Conservation (phyloP, 2,113 vertebrate species). For the Onychostoma macrolepis region DNA sequence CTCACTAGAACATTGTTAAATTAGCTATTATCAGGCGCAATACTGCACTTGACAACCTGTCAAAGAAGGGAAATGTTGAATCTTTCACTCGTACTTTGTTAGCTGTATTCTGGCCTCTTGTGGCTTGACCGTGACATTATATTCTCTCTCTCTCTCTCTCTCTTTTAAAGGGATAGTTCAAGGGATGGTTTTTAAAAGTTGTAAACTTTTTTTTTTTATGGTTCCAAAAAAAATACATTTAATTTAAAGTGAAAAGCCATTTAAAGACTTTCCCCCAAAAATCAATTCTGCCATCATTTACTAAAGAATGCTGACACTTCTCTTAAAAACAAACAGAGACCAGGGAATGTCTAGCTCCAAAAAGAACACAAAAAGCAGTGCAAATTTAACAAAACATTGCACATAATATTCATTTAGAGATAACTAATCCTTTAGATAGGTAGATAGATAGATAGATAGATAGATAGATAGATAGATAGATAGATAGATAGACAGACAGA, state of each 20-base stretch:
- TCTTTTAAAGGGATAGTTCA: neutral
- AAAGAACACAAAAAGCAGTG: too few species aligned
- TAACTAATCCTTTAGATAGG: neutral
- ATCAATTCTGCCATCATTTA: neutral
- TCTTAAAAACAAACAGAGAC: neutral
- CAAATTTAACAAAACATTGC: too few species aligned
- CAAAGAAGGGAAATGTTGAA: neutral
- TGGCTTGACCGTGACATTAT: constrained; percentile 4
- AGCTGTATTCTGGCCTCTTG: constrained; percentile 33
- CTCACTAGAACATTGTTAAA: neutral
- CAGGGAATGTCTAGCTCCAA: too few species aligned
- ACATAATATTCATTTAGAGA: too few species aligned
- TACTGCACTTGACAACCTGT: too few species aligned
- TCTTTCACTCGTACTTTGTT: neutral
- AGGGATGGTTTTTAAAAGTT: too few species aligned
- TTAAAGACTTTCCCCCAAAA: too few species aligned
- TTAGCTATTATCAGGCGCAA: neutral
- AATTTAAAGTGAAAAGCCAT: too few species aligned
- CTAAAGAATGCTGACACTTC: neutral
- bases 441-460: neutral
- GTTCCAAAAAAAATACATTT: too few species aligned
- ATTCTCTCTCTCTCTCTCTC: neutral
- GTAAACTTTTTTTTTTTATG: too few species aligned
- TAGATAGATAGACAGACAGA: neutral
- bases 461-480: neutral